Evolutionary conservation across 2,888 invertebrate species (phyloP), one percentile per base, ranked within the genome.

Genomic region (Pristionchus mayeri): DNA sequence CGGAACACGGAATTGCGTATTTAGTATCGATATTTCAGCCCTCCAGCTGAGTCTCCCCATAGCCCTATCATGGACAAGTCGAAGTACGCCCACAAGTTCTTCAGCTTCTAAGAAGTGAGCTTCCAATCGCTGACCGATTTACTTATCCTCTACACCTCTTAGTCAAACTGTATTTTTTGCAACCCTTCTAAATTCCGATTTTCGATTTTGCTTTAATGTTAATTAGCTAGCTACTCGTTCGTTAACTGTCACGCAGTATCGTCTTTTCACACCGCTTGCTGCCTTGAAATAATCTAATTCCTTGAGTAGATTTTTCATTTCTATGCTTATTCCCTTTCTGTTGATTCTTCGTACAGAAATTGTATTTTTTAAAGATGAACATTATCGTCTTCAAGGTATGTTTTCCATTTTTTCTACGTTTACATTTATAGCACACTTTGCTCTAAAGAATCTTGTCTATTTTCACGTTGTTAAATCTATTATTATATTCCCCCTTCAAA

Each of bases 391-490:
- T 24, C n/a, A 21, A 44, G 44, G 44, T 76, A 50, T 76, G 76
- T 44, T 76, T 48, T 48, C 24, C 27, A 27, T 24, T 44, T 50
- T n/a, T 76, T 48, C 76, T 76, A 76, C 21, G 3, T 76, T 76
- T 76, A 27, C 67, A 67, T 67, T 67, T 67, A 67, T 67, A 67
- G 40, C 3, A 67, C 67, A 67, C 67, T 67, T 67, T 67, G 67
- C 67, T 67, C 67, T 67, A 67, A 37, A 67, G 67, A 67, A 37
- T 67, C 67, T 67, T 67, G 67, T 67, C 37, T 67, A 67, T 67
- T 40, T 67, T 67, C 40, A 34, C 21, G 67, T 67, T 67, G 67
- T 37, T 21, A 34, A 67, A 67, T 37, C 24, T 57, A 57, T 60
- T 60, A 30, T 60, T 30, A 60, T 30, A 16, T 60, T 21, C 6